Base-by-base conservation (phyloP, 2,113 vertebrate species). In the Ranitomeya imitator region DNA sequence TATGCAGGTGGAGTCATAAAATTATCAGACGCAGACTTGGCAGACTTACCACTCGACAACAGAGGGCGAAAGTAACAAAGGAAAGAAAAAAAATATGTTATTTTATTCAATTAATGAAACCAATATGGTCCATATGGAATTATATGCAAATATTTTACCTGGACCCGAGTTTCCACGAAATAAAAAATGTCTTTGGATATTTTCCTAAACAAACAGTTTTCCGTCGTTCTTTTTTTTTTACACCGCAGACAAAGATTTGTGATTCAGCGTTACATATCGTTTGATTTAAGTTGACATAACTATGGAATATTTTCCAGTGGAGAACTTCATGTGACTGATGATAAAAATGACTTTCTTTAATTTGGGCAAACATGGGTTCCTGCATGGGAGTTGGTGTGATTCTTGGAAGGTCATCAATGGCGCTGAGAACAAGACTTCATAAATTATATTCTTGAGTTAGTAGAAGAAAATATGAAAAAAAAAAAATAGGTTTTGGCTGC, bases 71-170 rank as follows among this genome's bases (percentile, higher is more conserved):
- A 93, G 91, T 90, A 93, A 94, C 92, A 93, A 91, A 90, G 92
- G 89, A 84, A 90, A 7, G 89, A 83, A 76, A 81, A 92, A 61
- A 73, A 89, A 52, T 31, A 45, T 51, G 11, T 85, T 85, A 89
- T 92, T 92, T 91, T 91, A 91, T 94, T 93, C 92, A 93, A 93
- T 90, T 92, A 94, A 94, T 92, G 90, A 94, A 94, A 92, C 90
- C 90, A 93, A 90, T 79, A 92, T 90, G 92, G 90, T 77, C 92
- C 92, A 88, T 90, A 92, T 93, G 92, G 93, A 93, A 95, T 95
- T 94, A 93, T 89, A 90, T 89, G 87, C 87, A 94, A 94, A 93
- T 94, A 94, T 94, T 95, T 94, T 94, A 94, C 93, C 94, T 95
- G 93, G 92, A 92, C 23, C 84, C 65, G 89, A 89, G 89, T 91